Evolutionary conservation across 2,888 invertebrate species (phyloP), one percentile per base, ranked within the genome.

Genomic region (Embidobia sp.): DNA sequence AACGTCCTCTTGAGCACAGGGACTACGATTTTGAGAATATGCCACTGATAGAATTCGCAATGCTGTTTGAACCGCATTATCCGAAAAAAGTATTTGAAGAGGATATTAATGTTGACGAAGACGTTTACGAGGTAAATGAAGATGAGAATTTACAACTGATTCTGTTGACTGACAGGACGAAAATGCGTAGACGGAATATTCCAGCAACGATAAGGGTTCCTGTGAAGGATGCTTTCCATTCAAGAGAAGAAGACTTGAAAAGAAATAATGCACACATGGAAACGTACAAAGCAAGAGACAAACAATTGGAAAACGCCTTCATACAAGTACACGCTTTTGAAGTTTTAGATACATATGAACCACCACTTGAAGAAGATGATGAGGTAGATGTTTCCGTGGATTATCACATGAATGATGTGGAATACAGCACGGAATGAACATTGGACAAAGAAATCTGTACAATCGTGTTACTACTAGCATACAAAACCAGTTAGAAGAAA

Each of bases 1-100:
- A 59, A n/a, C 31, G 44, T 8, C 59, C 59, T 7, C 16, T 13
- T 18, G 5, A 13, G 10, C 15, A 40, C 40, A 15, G 4, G 4
- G 7, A 27, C 16, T 55, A 55, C 13, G 29, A 55, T 55, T 55
- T 27, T 29, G 27, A 27, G 6, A 55, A 55, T 10, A 55, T 40
- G 55, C 16, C 53, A n/a, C 11, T 55, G n/a, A 55, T 55, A 16
- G 53, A 55, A 55, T 57, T 57, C 13, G 40, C 55, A 5, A 57
- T 57, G 55, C 10, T 40, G 15, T 57, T 57, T 19, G 16, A 35
- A 16, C 37, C 19, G 3, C 13, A 27, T 40, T 55, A 27, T 27
- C 33, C 33, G 6, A 55, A 40, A 37, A 53, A 11, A 37, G 3
- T 26, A 46, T 10, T 13, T 10, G 42, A 29, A n/a, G 27, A 13